phyloP scores from a whole-genome alignment of 2,797 vertebrate species.

The Lutjanus campechanus region DNA sequence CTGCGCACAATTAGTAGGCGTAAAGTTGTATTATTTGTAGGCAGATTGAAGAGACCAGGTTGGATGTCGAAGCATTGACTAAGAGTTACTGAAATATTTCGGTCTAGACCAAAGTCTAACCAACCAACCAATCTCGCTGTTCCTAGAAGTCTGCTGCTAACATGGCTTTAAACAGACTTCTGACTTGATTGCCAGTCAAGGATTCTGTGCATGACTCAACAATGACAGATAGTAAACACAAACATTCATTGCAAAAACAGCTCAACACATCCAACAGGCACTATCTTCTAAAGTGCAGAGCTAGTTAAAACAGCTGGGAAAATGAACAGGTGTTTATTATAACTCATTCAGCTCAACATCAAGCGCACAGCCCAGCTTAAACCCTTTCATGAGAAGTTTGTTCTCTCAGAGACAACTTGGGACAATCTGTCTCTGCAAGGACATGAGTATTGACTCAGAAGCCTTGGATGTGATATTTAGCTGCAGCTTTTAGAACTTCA shows the following conservation, averaged over 20 bases:
- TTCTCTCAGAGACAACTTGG: constrained; percentile 15
- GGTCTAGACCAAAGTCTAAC: neutral
- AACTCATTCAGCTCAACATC: constrained; percentile 35
- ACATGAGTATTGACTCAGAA: constrained; percentile 4
- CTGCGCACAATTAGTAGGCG: no score
- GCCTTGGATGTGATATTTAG: constrained; percentile 22
- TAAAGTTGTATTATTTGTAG: no score
- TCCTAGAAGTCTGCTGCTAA: no score
- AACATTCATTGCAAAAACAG: neutral
- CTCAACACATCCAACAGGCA: neutral
- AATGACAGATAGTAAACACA: neutral
- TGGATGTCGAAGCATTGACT: no score
- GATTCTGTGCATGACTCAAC: neutral
- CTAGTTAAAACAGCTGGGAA: neutral
- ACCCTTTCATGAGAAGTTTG: constrained; percentile 45
- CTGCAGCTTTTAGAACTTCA: neutral
- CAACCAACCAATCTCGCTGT: neutral
- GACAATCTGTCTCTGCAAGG: constrained; percentile 15
- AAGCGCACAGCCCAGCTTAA: constrained; percentile 7
- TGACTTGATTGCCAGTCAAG: neutral
- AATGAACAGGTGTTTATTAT: constrained; percentile 28
- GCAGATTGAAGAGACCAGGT: no score
- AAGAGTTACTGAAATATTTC: neutral
- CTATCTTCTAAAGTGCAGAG: neutral
- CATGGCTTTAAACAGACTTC: neutral